Evolutionary conservation across 2,888 invertebrate species (phyloP).

Genomic region (Tinea trinotella): DNA sequence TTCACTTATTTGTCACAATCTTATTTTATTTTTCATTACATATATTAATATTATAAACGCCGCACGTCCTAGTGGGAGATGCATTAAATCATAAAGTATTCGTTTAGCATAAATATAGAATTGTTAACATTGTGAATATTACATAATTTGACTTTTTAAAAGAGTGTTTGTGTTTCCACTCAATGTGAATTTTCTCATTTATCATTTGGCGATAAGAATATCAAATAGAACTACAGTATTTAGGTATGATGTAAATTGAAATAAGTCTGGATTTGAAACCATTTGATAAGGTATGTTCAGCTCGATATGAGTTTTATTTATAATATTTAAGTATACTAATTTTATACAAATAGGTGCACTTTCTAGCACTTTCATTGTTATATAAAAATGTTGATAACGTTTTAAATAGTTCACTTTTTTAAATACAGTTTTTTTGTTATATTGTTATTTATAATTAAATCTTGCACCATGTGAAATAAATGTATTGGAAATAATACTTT

Average conservation of each 20-base stretch:
- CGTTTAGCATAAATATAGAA: background rate
- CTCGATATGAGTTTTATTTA: background rate
- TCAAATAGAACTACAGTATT: background rate
- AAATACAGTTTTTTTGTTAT: too few species aligned
- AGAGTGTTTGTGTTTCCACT: background rate
- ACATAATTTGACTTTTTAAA: background rate
- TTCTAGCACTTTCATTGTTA: background rate
- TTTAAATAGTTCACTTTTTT: background rate
- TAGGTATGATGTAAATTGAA: slow-evolving; percentile 2
- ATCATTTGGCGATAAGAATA: slow-evolving; percentile 7
- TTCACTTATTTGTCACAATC: background rate
- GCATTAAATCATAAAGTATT: background rate
- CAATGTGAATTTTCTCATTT: background rate
- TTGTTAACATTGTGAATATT: background rate
- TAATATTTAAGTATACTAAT: background rate
- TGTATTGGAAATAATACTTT: too few species aligned
- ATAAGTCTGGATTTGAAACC: background rate
- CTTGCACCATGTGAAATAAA: too few species aligned
- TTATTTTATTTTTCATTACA: background rate
- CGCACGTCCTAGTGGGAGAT: background rate
- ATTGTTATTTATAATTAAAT: too few species aligned
- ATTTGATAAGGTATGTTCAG: background rate
- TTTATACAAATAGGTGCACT: background rate
- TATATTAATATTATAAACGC: background rate
- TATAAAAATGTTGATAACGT: background rate